Base-by-base conservation (phyloP, 1,140 invertebrate genomes). In the Scylla paramamosain region DNA sequence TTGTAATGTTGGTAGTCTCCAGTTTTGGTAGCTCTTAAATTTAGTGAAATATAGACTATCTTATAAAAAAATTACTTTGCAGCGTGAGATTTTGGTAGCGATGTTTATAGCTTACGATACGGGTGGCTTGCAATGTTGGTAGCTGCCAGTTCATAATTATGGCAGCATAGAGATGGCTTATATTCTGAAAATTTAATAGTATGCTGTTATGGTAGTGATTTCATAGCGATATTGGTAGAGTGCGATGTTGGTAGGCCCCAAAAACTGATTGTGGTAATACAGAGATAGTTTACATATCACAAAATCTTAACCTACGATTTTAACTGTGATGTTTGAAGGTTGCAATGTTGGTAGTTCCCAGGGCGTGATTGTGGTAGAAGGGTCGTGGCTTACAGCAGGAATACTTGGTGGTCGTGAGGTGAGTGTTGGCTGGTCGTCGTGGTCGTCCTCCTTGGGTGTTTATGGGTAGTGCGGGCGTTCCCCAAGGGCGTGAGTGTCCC, bases 391-490 rank as follows among this genome's bases (percentile, higher is more conserved):
- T 29, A 14, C 16, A 16, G 16, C 14, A 0, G 45, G 25, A 48
- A 48, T 46, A 14, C 12, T 12, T 52, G 16, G 32, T 91, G 32
- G 89, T 91, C 8, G 46, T 4, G 1, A 20, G 39, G 32, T 12
- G 14, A 91, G 48, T 91, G 89, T 29, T 52, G 45, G 52, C 12
- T n/a, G 32, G 48, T 91, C 28, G 89, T 91, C 4, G 89, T 91
- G 32, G 89, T 91, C 28, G 89, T 91, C 32, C 4, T 91, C 32
- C 28, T 6, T 12, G 39, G 28, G 48, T 91, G 89, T 48, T 45
- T 46, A 48, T 88, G 86, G 83, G 86, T 88, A 8, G 28, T 32
- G 86, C n/a, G 31, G 45, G 45, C 88, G 31, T 16, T 39, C 39
- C 14, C 67, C 67, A 77, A 77, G 67, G 67, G 67, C 67, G 67